These are phyloP conservation scores for Zoanthus gigantus DNA, from an alignment of 92 coral and sea anemone genomes.

Conservation along the genomic window DNA sequence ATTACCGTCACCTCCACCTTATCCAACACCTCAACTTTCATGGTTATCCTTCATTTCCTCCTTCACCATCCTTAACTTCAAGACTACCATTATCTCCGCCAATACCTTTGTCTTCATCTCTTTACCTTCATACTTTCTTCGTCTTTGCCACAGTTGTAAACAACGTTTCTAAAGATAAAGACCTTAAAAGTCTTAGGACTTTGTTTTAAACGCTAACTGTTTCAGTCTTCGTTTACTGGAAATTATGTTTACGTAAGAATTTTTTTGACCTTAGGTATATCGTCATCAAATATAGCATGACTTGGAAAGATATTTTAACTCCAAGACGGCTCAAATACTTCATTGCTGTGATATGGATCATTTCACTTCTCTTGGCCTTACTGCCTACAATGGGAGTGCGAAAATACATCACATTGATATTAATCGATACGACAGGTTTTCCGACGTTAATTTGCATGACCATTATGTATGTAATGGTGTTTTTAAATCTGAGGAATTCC, in stretches of 20 bases:
- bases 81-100: no score
- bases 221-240: not conserved
- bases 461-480: constrained; percentile 18
- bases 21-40: not conserved
- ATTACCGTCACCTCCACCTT: not conserved
- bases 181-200: no score
- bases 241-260: not conserved
- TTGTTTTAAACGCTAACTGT: not conserved
- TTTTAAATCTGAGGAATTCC: constrained; percentile 31
- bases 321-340: constrained; percentile 28
- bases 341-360: constrained; percentile 19
- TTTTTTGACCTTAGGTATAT: constrained; percentile 20
- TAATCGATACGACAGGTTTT: constrained; percentile 7
- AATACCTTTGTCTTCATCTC: no score
- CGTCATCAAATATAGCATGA: constrained; percentile 9
- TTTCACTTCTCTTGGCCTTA: constrained; percentile 19
- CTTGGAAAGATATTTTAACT: constrained; percentile 22
- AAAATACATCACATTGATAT: constrained; percentile 13
- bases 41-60: not conserved
- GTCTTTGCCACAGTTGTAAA: no score
- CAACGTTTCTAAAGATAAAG: no score
- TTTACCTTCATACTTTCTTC: no score
- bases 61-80: no score
- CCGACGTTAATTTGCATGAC: constrained; percentile 27
- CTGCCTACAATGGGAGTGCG: constrained; percentile 34